Conservation (phyloP, 2,113 vertebrate genomes). For the Muscicapa adusta region DNA sequence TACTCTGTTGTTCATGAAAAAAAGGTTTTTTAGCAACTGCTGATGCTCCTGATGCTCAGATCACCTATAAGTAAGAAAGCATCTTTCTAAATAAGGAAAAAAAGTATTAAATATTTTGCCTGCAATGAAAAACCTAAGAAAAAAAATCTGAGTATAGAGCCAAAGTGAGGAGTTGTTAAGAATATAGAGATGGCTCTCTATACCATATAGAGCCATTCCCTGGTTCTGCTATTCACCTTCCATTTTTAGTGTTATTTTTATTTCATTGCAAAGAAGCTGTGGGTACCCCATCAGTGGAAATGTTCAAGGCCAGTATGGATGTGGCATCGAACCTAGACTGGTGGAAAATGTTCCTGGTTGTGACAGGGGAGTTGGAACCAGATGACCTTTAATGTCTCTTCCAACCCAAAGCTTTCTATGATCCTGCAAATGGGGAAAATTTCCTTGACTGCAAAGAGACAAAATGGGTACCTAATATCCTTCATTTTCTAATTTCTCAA, state of each 20-base stretch:
- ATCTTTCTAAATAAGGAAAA: background rate
- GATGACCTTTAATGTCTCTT: background rate
- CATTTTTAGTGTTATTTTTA: background rate
- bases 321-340: background rate
- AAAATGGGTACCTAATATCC: background rate
- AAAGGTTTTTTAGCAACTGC: constrained; percentile 28
- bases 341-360: background rate
- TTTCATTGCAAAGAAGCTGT: background rate
- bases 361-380: no score
- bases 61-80: background rate
- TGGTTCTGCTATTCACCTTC: background rate
- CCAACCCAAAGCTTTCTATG: background rate
- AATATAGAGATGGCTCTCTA: background rate
- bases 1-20: constrained; percentile 30
- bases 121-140: background rate
- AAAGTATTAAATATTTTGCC: background rate
- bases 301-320: background rate
- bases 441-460: background rate
- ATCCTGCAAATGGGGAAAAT: background rate
- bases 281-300: background rate
- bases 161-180: background rate
- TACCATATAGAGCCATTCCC: no score
- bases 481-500: background rate
- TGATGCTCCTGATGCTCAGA: background rate
- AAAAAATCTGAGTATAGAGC: background rate